Conservation (phyloP, 1,140 invertebrate genomes). For the Drosophila sucinea region DNA sequence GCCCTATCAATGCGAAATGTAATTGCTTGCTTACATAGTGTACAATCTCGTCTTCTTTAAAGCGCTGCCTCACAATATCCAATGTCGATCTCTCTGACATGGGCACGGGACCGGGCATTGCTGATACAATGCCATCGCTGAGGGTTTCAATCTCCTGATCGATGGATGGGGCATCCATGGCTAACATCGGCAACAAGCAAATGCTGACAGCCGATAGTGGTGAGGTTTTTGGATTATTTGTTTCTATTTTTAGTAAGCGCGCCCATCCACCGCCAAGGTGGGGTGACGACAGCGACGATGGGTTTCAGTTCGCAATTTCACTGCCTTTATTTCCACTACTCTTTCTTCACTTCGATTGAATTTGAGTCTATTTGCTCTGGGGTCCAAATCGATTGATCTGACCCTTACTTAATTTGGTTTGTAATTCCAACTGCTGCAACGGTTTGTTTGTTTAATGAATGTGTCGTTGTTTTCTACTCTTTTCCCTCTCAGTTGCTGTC, state of each 20-base stretch:
- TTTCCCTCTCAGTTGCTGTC: constrained; percentile 4
- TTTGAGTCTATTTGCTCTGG: constrained; percentile 15
- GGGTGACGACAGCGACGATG: constrained; percentile 29
- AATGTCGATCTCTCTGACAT: constrained; percentile 15
- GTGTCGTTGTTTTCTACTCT: constrained; percentile 7
- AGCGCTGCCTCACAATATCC: constrained; percentile 70
- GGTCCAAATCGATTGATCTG: constrained; percentile 13
- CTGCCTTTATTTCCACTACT: constrained; percentile 4
- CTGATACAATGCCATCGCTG: constrained; percentile 24
- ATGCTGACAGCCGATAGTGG: background rate
- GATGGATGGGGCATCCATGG: constrained; percentile 35
- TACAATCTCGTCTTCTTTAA: constrained; percentile 74
- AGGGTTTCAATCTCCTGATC: constrained; percentile 34
- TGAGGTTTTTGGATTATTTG: constrained; percentile 10
- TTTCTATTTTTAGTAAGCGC: constrained; percentile 65
- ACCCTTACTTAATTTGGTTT: constrained; percentile 30
- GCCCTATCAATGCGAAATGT: constrained; percentile 12
- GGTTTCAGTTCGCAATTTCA: constrained; percentile 1
- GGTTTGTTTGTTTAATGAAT: constrained; percentile 44
- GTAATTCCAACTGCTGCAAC: constrained; percentile 31
- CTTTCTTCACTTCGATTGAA: background rate
- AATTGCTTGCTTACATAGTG: constrained; percentile 59
- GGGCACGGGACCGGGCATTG: constrained; percentile 1
- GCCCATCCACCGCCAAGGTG: constrained; percentile 12
- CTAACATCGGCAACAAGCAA: constrained; percentile 4